Conservation (phyloP, 2,113 vertebrate genomes). For the Meleagris gallopavo region DNA sequence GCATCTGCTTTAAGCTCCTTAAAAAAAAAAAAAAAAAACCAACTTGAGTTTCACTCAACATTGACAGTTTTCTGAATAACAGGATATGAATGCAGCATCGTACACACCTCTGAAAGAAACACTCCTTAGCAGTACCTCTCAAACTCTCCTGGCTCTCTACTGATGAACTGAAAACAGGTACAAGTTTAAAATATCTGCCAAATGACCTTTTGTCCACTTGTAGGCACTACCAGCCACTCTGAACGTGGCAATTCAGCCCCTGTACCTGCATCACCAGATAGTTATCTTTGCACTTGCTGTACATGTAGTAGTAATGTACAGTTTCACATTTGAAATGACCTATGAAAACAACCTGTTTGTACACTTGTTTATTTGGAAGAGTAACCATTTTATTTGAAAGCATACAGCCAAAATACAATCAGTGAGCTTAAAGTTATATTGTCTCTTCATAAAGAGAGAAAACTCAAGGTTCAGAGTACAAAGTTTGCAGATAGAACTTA, state of each 20-base stretch:
- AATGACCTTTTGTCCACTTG: background rate
- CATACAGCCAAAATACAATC: background rate
- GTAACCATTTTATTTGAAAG: background rate
- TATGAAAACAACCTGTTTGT: background rate
- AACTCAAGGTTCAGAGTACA: background rate
- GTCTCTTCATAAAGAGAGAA: background rate
- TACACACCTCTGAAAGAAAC: background rate
- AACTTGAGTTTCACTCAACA: background rate
- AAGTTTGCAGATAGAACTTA: background rate
- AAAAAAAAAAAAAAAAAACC: background rate
- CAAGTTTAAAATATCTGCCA: background rate
- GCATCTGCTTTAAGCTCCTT: background rate
- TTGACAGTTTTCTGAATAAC: background rate
- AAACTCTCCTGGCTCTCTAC: background rate
- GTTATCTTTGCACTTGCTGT: background rate
- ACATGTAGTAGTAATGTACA: rapidly evolving
- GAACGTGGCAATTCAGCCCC: background rate
- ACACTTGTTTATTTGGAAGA: background rate
- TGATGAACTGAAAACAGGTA: background rate
- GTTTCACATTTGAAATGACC: background rate
- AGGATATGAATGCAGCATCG: background rate
- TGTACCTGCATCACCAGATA: background rate
- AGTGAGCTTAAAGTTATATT: background rate
- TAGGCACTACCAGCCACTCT: background rate
- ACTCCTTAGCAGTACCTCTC: background rate